A percentile compares a stretch with the other conserved stretches of the same genome.
Conservation (phyloP, 2,113 vertebrate species). For the Lophura nycthemera region DNA sequence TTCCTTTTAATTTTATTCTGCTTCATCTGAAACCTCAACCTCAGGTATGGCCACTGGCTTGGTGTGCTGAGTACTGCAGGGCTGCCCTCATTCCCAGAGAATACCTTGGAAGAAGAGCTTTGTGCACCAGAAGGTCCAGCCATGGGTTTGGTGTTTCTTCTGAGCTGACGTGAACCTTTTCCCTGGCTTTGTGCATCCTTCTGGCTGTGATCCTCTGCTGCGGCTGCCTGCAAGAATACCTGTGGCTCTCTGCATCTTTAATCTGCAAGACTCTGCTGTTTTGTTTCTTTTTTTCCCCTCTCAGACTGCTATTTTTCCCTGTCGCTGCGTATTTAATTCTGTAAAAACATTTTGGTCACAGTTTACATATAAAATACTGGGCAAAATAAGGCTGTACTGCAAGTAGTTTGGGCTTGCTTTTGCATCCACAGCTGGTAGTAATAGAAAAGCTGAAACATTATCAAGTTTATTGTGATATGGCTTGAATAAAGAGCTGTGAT, state of each 20-base stretch:
- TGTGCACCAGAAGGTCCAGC: neutral
- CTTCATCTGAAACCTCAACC: neutral
- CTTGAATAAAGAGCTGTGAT: constrained; percentile 56
- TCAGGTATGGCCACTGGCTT: neutral
- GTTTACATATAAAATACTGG: neutral
- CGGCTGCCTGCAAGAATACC: neutral
- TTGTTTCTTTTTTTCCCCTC: neutral
- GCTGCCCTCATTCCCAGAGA: neutral
- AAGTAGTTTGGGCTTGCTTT: constrained; percentile 15
- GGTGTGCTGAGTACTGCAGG: neutral
- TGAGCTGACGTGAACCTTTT: neutral
- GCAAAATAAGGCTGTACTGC: neutral
- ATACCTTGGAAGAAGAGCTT: neutral
- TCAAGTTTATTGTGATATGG: constrained; percentile 42
- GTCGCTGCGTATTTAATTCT: neutral
- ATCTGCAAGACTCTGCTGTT: neutral
- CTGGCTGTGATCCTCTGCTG: neutral
- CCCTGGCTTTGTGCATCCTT: neutral
- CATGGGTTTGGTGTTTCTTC: neutral
- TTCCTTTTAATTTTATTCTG: neutral
- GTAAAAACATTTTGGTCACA: neutral
- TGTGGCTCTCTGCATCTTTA: neutral
- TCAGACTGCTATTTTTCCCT: neutral
- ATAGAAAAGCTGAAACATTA: constrained; percentile 53
- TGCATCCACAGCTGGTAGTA: constrained; percentile 50